Conservation (phyloP, 2,797 vertebrate species). For the Coranthus polyacanthus region DNA sequence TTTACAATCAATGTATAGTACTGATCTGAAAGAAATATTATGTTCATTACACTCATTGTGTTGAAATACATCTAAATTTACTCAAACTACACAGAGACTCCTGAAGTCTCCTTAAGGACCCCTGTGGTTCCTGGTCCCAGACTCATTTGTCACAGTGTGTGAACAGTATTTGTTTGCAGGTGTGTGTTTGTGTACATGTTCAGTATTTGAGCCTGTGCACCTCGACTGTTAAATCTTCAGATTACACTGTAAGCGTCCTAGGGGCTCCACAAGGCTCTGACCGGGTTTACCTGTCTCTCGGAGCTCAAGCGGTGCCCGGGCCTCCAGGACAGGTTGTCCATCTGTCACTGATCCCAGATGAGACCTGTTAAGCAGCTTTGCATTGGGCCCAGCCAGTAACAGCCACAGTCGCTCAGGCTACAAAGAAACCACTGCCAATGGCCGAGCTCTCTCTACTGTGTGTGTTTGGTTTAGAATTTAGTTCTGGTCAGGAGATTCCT, state of each 20-base stretch:
- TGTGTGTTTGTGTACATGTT: constrained; percentile 31
- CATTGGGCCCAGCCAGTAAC: constrained; percentile 53
- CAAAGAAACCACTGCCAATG: constrained; percentile 54
- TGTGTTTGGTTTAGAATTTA: constrained; percentile 35
- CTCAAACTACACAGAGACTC: neutral
- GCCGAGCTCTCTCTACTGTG: constrained; percentile 15
- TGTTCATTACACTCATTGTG: neutral
- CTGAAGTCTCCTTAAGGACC: neutral
- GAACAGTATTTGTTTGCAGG: constrained; percentile 19
- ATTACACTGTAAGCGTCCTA: constrained; percentile 68
- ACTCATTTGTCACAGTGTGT: constrained; percentile 8
- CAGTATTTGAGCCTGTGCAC: constrained; percentile 26
- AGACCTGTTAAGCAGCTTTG: constrained; percentile 79
- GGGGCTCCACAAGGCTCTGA: constrained; percentile 38
- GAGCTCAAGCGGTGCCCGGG: constrained; percentile 47
- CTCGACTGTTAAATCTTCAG: constrained; percentile 71
- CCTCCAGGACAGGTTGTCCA: constrained; percentile 72
- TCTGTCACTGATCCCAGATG: constrained; percentile 79
- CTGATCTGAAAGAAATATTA: neutral
- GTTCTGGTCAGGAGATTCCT: constrained; percentile 53
- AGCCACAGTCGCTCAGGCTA: constrained; percentile 46
- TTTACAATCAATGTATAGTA: neutral
- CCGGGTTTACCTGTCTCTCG: constrained; percentile 71
- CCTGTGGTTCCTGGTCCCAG: neutral
- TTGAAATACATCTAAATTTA: neutral